Evolutionary conservation across 2,888 invertebrate species (phyloP).

Genomic region (Nysson spinosus): DNA sequence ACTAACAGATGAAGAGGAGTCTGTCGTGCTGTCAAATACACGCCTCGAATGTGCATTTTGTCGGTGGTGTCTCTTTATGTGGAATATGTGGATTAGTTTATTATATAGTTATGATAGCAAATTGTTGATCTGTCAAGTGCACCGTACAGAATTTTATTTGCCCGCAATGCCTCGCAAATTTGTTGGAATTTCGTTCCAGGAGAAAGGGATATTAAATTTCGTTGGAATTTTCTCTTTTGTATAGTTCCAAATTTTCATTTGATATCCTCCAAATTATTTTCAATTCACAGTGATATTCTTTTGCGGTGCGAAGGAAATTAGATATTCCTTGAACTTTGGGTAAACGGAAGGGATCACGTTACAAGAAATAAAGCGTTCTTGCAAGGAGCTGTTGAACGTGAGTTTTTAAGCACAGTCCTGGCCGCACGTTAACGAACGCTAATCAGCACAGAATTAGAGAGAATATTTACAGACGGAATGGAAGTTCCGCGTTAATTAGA

Average conservation of each 20-base stretch:
- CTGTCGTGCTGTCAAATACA: conserved; percentile 39
- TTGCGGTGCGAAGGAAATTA: too few relatives aligned
- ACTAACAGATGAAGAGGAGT: conserved; percentile 25
- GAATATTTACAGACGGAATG: conserved; percentile 28
- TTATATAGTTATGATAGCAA: conserved; percentile 50
- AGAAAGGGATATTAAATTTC: conserved; percentile 23
- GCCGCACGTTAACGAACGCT: too few relatives aligned
- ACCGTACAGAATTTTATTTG: conserved; percentile 27
- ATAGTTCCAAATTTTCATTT: too few relatives aligned
- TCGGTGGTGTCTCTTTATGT: conserved; percentile 17
- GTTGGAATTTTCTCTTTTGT: too few relatives aligned
- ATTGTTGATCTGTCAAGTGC: conserved; percentile 43
- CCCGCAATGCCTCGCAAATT: conserved; percentile 35
- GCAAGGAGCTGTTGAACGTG: too few relatives aligned
- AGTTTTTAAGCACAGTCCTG: too few relatives aligned
- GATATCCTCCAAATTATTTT: too few relatives aligned
- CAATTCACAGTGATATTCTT: too few relatives aligned
- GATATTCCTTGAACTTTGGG: too few relatives aligned
- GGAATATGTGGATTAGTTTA: conserved; percentile 22
- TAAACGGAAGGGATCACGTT: too few relatives aligned
- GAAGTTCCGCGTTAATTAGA: conserved; percentile 38
- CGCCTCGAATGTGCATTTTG: conserved; percentile 12
- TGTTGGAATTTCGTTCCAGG: conserved; percentile 30
- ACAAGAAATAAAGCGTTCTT: too few relatives aligned
- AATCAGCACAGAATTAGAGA: conserved; percentile 10